Evolutionary conservation across 2,113 vertebrate species (phyloP), one percentile per base, ranked within the genome.

Genomic region (Tragulus kanchil): DNA sequence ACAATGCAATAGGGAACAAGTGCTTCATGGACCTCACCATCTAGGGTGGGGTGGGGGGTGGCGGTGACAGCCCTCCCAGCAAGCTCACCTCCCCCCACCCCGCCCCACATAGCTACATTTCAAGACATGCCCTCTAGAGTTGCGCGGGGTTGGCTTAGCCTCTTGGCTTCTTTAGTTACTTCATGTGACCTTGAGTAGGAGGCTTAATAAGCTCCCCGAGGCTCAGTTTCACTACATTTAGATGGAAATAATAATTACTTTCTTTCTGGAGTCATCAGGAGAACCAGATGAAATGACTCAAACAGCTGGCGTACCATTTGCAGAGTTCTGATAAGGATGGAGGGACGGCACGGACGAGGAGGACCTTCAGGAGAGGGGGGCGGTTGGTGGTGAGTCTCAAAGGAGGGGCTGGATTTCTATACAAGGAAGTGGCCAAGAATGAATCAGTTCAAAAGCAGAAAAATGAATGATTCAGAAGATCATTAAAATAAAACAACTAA

Each of bases 381-480:
- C 16, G 28, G 13, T 36, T 56, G 81, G 77, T 52, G 77, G 58
- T 62, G 23, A 92, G 17, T 52, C 78, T 93, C 67, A 64, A 58
- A 90, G 83, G 56, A 88, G 52, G 84, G 89, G 42, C 82, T 89
- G 92, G 42, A 94, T 93, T 94, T 97, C 96, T 96, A 87, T 97
- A 96, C 92, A 96, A 95, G 97, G 97, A 98, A 96, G 87, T 95
- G 82, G 95, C 86, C 50, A 28, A 61, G 92, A 95, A 69, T 97
- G 97, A 97, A 97, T 98, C 97, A 97, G 96, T 93, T 87, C 79
- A 94, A 91, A 93, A 97, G 84, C 25, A 96, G 97, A 97, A 97
- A 96, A 94, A 91, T 73, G 95, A 90, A 65, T 96, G 97, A 98
- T 96, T 98, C 96, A 98, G 97, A 97, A 94, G 67, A 87, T 86